A percentile compares a stretch with the other conserved stretches of the same genome.
Conservation (phyloP, 1,140 invertebrate genomes). For the Drosophila hydei region DNA sequence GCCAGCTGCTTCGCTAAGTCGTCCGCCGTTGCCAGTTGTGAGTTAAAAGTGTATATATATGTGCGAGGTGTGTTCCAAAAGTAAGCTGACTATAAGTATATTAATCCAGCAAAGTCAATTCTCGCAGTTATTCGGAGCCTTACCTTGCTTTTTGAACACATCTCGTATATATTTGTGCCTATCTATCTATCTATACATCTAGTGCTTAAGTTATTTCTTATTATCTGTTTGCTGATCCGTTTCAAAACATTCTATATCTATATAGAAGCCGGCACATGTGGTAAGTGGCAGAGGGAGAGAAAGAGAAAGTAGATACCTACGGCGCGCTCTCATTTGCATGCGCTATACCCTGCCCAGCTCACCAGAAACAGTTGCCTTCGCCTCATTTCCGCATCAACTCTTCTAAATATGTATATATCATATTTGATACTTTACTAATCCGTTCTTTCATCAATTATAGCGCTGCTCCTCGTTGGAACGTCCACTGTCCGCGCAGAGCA, state of each 20-base stretch:
- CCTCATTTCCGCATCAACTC: conserved; percentile 17
- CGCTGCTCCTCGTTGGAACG: conserved; percentile 92
- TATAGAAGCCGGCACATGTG: conserved; percentile 80
- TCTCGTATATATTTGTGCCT: background rate
- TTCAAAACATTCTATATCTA: background rate
- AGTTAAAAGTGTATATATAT: conserved; percentile 52
- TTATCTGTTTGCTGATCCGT: conserved; percentile 36
- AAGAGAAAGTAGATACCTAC: conserved; percentile 9
- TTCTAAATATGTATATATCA: background rate
- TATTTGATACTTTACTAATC: background rate
- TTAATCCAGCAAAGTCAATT: too few relatives aligned
- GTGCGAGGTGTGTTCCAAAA: too few relatives aligned
- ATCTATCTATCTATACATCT: conserved; percentile 8
- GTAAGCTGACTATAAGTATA: too few relatives aligned
- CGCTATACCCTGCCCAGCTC: conserved; percentile 31
- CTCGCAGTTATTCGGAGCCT: background rate
- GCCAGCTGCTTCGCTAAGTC: conserved; percentile 72
- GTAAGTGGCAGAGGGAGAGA: conserved; percentile 61
- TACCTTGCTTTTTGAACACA: too few relatives aligned
- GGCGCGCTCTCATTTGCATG: conserved; percentile 75
- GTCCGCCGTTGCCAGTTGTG: conserved; percentile 88
- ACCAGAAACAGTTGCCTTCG: conserved; percentile 7
- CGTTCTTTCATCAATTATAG: conserved; percentile 82
- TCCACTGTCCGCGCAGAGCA: conserved; percentile 87
- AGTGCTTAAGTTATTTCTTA: conserved; percentile 65